Evolutionary conservation across 2,888 invertebrate species (phyloP), one percentile per base, ranked within the genome.

Genomic region (Troglohyphantes excavatus): DNA sequence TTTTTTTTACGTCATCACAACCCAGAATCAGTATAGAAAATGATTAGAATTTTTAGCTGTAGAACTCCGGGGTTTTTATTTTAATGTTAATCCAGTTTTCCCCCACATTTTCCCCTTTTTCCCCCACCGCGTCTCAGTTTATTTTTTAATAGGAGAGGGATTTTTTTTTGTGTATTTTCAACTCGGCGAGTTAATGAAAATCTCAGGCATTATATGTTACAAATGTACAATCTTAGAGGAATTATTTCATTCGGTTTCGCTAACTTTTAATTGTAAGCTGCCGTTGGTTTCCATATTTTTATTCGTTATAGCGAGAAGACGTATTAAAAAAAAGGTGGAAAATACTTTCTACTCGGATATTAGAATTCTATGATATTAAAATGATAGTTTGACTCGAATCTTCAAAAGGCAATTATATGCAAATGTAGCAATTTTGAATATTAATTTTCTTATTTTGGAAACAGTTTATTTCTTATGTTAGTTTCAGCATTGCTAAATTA

Each of bases 11-110:
- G 70, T 78, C 78, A 70, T 68, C 46, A 73, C 61, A 21, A n/a
- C 82, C 3, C 6, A 46, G 81, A 75, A 67, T 82, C 61, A 68
- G 88, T 75, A 53, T 82, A 75, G 68, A 67, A 65, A 88, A 88
- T 88, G 79, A 88, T 88, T 88, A 88, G 88, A 88, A 88, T 88
- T 88, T 88, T 88, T 75, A 67, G 75, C 82, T 88, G 26, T 23
- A 68, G 73, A 81, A 81, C 79, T 67, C 79, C 65, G 29, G 26
- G 23, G 59, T 88, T 88, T 82, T 88, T 75, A 73, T 88, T 76
- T 82, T 81, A 88, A 82, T 88, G 88, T 88, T 88, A 88, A 88
- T 88, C 88, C 73, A 82, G 75, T 17, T 46, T 46, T 46, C 27
- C 53, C 65, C 59, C 39, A 17, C 63, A 27, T 19, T 65, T 73